Conservation (phyloP, 2,113 vertebrate species). For the Merops nubicus region DNA sequence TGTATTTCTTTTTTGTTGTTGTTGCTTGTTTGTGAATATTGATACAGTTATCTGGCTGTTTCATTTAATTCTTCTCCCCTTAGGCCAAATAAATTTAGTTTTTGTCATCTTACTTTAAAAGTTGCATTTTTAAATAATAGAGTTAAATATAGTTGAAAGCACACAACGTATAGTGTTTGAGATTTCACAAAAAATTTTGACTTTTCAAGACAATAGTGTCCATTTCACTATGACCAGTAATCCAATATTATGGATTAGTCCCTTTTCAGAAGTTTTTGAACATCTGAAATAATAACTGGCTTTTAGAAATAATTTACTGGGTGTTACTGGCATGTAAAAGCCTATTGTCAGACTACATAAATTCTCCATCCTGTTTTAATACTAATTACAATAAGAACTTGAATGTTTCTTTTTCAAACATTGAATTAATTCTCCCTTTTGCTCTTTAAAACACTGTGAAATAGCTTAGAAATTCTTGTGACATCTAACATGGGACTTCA, state of each 20-base stretch:
- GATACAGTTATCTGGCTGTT: neutral
- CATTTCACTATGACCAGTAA: neutral
- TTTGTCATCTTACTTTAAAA: slow-evolving; percentile 27
- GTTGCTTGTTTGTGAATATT: neutral
- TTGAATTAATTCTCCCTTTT: neutral
- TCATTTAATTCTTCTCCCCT: slow-evolving; percentile 10
- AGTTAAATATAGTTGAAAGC: slow-evolving; percentile 8
- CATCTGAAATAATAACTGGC: neutral
- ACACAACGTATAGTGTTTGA: neutral
- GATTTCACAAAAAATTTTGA: neutral
- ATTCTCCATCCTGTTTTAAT: slow-evolving; percentile 8
- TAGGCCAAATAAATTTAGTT: neutral
- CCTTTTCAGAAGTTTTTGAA: slow-evolving; percentile 1
- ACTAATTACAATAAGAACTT: neutral
- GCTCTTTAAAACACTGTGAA: neutral
- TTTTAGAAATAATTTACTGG: neutral
- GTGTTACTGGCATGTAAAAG: neutral
- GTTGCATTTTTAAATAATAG: slow-evolving; percentile 7
- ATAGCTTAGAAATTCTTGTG: neutral
- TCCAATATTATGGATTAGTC: neutral
- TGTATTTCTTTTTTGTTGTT: neutral
- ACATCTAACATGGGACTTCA: neutral
- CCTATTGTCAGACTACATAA: neutral
- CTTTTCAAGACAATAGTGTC: neutral
- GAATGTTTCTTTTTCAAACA: slow-evolving; percentile 23